Evolutionary conservation across 2,888 invertebrate genomes (phyloP).

Genomic region (Lysandra bellargus): DNA sequence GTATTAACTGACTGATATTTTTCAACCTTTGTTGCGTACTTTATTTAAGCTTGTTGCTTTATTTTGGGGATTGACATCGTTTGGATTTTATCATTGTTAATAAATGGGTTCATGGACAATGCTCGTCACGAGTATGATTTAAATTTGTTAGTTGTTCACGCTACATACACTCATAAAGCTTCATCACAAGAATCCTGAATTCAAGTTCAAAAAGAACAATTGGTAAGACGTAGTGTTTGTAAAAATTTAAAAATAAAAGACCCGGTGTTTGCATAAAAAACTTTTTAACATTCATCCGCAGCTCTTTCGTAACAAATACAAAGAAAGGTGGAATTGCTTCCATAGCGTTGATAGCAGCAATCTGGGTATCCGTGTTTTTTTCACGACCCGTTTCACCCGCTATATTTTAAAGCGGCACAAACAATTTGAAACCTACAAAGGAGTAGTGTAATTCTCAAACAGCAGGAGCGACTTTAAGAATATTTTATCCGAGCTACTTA

Average conservation of each 20-base stretch:
- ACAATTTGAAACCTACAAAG: conserved; percentile 31
- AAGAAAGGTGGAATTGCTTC: conserved; percentile 24
- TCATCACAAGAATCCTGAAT: not conserved
- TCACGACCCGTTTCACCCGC: conserved; percentile 23
- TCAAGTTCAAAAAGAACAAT: not conserved
- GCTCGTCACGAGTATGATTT: not conserved
- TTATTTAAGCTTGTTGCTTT: not conserved
- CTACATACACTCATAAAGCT: too few species aligned
- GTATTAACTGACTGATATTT: conserved; percentile 25
- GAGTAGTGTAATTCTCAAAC: conserved; percentile 28
- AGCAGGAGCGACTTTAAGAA: conserved; percentile 28
- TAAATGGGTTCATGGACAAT: not conserved
- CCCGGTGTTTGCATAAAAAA: not conserved
- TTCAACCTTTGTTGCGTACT: conserved; percentile 20
- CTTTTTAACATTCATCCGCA: not conserved
- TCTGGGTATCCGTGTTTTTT: conserved; percentile 16
- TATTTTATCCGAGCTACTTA: conserved; percentile 32
- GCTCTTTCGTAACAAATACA: conserved; percentile 4
- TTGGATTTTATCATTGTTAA: not conserved
- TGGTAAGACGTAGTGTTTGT: not conserved
- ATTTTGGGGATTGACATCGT: not conserved
- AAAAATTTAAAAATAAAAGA: not conserved
- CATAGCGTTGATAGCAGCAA: conserved; percentile 21
- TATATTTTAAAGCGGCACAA: conserved; percentile 25
- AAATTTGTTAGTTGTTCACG: not conserved